These are phyloP conservation scores for Anthrax anthrax DNA, from an alignment of 2,888 invertebrate genomes.

Conservation along the genomic window DNA sequence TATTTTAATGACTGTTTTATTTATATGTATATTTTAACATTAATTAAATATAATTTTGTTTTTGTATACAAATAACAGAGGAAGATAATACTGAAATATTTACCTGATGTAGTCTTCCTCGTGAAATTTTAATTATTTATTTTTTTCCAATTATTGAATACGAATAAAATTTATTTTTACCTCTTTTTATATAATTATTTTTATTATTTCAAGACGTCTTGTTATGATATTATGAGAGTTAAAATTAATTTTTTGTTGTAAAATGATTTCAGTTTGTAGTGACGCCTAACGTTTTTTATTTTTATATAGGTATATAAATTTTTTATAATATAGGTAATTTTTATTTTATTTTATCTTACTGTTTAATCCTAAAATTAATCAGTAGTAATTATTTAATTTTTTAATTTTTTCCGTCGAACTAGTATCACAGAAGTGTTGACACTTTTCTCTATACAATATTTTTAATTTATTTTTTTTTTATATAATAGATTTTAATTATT, in stretches of 20 bases:
- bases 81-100: too few species aligned
- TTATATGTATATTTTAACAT: background rate
- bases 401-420: slow-evolving; percentile 9
- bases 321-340: background rate
- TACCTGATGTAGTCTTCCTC: background rate
- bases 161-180: too few species aligned
- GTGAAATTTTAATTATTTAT: background rate
- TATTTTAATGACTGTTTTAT: background rate
- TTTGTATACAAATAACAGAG: too few species aligned
- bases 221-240: too few species aligned
- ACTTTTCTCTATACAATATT: slow-evolving; percentile 1
- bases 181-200: too few species aligned
- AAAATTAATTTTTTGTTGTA: too few species aligned
- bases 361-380: background rate
- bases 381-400: background rate
- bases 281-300: background rate
- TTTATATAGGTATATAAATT: background rate
- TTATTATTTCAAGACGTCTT: too few species aligned
- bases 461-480: background rate
- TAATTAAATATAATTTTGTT: too few species aligned
- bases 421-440: slow-evolving; percentile 12
- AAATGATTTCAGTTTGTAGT: too few species aligned
- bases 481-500: slow-evolving; percentile 1
- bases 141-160: background rate
- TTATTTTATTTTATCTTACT: background rate